A percentile compares a stretch with the other conserved stretches of the same genome.
These are phyloP conservation scores for Heliconius erato DNA, from an alignment of 2,888 invertebrate genomes.

Conservation along the genomic window DNA sequence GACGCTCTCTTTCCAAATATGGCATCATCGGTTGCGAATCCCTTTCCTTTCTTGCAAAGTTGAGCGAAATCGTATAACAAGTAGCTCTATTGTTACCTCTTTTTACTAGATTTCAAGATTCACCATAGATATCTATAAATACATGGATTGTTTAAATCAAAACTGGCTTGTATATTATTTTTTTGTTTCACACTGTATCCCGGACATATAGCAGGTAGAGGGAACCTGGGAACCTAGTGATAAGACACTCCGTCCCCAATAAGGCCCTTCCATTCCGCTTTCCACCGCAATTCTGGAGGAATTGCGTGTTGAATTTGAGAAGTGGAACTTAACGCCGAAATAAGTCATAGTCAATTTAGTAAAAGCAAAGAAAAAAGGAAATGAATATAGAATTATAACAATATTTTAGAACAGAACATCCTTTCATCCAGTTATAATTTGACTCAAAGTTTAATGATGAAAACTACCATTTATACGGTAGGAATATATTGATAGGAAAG, in stretches of 20 bases:
- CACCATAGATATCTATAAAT: conserved; percentile 1
- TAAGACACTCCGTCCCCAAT: too few species aligned
- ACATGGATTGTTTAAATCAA: background rate
- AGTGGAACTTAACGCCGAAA: too few species aligned
- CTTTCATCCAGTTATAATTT: background rate
- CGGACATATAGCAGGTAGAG: too few species aligned
- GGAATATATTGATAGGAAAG: background rate
- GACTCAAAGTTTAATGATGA: background rate
- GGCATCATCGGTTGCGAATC: conserved; percentile 31
- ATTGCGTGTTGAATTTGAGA: too few species aligned
- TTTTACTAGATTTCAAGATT: conserved; percentile 26
- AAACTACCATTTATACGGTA: background rate
- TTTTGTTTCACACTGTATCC: too few species aligned
- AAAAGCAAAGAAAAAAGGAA: too few species aligned
- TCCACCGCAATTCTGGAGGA: too few species aligned
- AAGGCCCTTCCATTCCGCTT: too few species aligned
- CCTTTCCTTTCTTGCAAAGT: conserved; percentile 34
- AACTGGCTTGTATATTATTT: background rate
- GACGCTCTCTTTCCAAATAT: conserved; percentile 37
- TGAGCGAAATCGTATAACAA: conserved; percentile 35
- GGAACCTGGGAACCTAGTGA: too few species aligned
- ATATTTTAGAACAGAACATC: background rate
- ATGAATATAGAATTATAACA: too few species aligned
- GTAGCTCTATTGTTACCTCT: conserved; percentile 28
- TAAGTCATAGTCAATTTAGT: too few species aligned